These are phyloP conservation scores for Coleophora deauratella DNA, from an alignment of 2,888 invertebrate species.

Conservation along the genomic window DNA sequence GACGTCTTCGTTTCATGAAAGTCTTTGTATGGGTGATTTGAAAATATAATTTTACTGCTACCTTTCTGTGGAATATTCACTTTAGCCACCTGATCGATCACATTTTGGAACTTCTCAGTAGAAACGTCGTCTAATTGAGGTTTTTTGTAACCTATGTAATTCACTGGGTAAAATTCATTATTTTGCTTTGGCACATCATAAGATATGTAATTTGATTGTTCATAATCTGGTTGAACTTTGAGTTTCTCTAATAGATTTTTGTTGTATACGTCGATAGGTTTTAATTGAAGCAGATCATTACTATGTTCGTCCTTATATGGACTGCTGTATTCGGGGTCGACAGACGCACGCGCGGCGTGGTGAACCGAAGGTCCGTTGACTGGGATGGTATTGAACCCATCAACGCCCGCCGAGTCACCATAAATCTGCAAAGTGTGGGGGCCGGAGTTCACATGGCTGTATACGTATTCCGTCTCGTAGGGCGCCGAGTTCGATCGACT, in stretches of 20 bases:
- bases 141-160: too few relatives aligned
- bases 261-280: neutral
- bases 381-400: conserved; percentile 1
- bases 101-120: too few relatives aligned
- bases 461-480: conserved; percentile 28
- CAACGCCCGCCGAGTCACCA: conserved; percentile 4
- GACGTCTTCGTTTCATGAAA: too few relatives aligned
- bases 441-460: conserved; percentile 26
- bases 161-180: too few relatives aligned
- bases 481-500: conserved; percentile 30
- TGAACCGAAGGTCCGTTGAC: neutral
- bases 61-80: too few relatives aligned
- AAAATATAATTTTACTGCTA: too few relatives aligned
- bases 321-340: neutral
- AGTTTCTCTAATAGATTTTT: neutral
- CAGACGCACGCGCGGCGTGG: too few relatives aligned
- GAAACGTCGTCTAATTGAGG: too few relatives aligned
- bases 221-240: neutral
- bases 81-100: too few relatives aligned
- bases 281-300: neutral
- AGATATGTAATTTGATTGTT: too few relatives aligned
- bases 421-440: conserved; percentile 23
- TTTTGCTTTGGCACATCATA: too few relatives aligned
- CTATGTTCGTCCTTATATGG: neutral
- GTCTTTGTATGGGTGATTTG: too few relatives aligned